Percentiles rank a stretch among this genome's conserved stretches.
These are phyloP conservation scores for Ptilorrhoa leucosticta DNA, from an alignment of 2,113 vertebrate genomes.

Conservation along the genomic window DNA sequence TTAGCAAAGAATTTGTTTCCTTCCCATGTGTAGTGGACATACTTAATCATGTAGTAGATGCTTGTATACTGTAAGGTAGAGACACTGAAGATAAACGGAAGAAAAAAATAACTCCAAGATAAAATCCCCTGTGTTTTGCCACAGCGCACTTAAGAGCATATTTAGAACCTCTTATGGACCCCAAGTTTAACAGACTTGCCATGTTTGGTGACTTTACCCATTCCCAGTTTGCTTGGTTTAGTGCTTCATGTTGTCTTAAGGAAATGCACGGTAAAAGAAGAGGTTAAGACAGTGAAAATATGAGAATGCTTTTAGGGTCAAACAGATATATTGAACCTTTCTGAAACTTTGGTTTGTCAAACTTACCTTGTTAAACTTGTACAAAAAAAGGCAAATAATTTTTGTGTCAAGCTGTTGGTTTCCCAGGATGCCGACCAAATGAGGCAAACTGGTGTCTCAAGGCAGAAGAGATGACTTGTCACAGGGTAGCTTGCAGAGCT, in stretches of 20 bases:
- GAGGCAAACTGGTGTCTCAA: neutral
- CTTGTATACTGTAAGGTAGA: neutral
- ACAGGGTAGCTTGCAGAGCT: neutral
- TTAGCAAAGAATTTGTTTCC: neutral
- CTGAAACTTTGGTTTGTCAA: neutral
- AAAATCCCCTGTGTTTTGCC: neutral
- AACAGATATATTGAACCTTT: neutral
- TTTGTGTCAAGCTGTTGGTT: neutral
- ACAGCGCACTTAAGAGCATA: neutral
- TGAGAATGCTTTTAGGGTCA: neutral
- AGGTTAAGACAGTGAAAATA: neutral
- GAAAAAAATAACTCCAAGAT: neutral
- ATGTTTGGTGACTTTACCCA: rapidly evolving
- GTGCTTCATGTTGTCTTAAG: neutral
- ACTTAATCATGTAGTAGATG: neutral
- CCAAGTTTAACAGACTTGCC: neutral
- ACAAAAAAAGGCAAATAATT: neutral
- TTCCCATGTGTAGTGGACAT: neutral
- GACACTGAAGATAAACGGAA: neutral
- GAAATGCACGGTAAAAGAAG: neutral
- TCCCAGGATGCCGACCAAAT: neutral
- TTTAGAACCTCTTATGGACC: neutral
- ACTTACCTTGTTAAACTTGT: neutral
- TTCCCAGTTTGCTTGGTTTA: neutral
- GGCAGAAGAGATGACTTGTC: neutral